phyloP scores from a whole-genome alignment of 2,888 invertebrate genomes.

The Cataglyphis livida region DNA sequence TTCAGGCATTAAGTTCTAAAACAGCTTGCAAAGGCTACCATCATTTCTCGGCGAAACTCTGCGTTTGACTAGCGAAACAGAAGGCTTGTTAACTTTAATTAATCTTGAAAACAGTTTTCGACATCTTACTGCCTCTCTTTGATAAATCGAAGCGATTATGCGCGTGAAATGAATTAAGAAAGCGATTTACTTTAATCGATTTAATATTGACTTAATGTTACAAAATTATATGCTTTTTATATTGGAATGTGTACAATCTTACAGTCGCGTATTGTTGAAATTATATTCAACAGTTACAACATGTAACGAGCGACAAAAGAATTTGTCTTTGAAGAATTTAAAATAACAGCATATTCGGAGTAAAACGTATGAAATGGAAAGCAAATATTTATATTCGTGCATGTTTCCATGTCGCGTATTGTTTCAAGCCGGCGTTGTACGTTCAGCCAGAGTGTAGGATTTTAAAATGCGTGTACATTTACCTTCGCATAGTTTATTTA shows the following conservation, averaged over 20 bases:
- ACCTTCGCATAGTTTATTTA: constrained; percentile 44
- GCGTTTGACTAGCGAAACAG: constrained; percentile 49
- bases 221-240: background rate
- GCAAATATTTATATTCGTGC: constrained; percentile 49
- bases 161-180: background rate
- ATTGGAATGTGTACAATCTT: background rate
- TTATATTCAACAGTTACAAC: constrained; percentile 9
- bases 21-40: constrained; percentile 35
- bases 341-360: constrained; percentile 36
- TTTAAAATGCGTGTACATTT: constrained; percentile 56
- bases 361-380: constrained; percentile 55
- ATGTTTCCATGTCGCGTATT: constrained; percentile 47
- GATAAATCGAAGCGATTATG: constrained; percentile 6
- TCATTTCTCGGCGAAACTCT: constrained; percentile 33
- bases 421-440: constrained; percentile 44
- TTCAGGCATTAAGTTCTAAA: constrained; percentile 54
- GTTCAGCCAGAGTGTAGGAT: constrained; percentile 40
- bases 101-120: constrained; percentile 42
- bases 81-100: constrained; percentile 53
- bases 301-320: constrained; percentile 19
- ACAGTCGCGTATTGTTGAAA: background rate
- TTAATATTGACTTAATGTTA: background rate
- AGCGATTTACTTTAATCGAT: background rate
- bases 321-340: constrained; percentile 50
- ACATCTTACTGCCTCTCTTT: constrained; percentile 25